A percentile compares a stretch with the other conserved stretches of the same genome.
Evolutionary conservation across 2,797 vertebrate genomes (phyloP).

Genomic region (Silurus aristotelis): DNA sequence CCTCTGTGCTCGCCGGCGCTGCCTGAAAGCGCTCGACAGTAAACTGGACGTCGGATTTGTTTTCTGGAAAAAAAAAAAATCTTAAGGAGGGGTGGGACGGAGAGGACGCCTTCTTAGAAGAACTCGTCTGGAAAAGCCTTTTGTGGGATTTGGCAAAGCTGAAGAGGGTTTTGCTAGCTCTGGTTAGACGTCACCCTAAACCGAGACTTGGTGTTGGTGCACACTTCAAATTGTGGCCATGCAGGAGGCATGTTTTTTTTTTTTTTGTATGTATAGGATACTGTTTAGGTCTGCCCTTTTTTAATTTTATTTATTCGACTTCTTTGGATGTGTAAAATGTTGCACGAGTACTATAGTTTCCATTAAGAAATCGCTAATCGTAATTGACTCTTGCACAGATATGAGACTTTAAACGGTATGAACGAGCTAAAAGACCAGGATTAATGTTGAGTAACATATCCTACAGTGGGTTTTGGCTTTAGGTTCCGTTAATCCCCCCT

Average conservation of each 20-base stretch:
- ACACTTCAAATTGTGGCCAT: conserved; percentile 10
- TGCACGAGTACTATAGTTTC: background rate
- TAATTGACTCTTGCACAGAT: background rate
- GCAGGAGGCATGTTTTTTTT: background rate
- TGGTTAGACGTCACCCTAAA: conserved; percentile 55
- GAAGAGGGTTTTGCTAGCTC: conserved; percentile 65
- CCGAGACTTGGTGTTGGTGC: conserved; percentile 46
- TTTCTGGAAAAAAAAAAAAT: conserved; percentile 59
- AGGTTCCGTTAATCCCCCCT: conserved; percentile 21
- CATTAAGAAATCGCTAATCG: background rate
- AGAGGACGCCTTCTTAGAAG: conserved; percentile 64
- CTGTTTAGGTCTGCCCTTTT: too few species aligned
- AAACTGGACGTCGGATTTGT: conserved; percentile 75
- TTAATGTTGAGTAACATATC: background rate
- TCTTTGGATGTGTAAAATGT: background rate
- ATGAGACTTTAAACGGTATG: too few species aligned
- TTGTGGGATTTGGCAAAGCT: conserved; percentile 70
- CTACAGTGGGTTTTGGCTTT: background rate
- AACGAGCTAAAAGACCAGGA: too few species aligned
- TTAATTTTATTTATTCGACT: background rate
- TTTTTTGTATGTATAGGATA: background rate
- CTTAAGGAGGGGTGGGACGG: conserved; percentile 55
- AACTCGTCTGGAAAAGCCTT: conserved; percentile 72
- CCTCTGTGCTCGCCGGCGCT: conserved; percentile 71
- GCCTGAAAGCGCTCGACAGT: conserved; percentile 76